Percentiles rank a stretch among this genome's conserved stretches.
These are phyloP conservation scores for Neoitamus cyanurus DNA, from an alignment of 2,888 invertebrate genomes.

Conservation along the genomic window DNA sequence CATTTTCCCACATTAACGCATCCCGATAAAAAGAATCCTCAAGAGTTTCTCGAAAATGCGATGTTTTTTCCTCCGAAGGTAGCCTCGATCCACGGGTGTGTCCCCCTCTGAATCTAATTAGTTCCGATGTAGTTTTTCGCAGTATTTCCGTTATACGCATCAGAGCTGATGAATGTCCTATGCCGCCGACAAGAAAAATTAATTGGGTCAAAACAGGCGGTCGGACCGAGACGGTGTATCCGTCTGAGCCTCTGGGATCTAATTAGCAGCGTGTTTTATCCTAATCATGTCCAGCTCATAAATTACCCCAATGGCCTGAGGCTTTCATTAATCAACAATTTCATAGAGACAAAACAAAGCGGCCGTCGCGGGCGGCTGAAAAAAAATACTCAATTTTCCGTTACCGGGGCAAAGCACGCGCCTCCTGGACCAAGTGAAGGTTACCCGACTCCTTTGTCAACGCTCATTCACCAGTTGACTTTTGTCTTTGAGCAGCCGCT, in stretches of 20 bases:
- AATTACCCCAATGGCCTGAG: slow-evolving; percentile 42
- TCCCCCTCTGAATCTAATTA: background rate
- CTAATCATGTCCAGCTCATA: slow-evolving; percentile 43
- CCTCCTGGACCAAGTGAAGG: background rate
- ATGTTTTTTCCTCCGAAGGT: background rate
- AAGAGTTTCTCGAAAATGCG: background rate
- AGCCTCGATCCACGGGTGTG: background rate
- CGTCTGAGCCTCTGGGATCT: background rate
- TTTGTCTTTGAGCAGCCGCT: background rate
- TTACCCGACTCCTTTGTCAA: background rate
- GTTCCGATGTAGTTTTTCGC: background rate
- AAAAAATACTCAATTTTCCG: slow-evolving; percentile 34
- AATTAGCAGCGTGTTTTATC: background rate
- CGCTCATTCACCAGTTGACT: background rate
- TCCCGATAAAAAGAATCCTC: background rate
- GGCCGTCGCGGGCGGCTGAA: background rate
- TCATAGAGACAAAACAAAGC: background rate
- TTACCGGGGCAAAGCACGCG: background rate
- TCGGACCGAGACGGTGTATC: background rate
- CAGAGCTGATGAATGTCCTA: background rate
- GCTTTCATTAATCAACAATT: slow-evolving; percentile 45
- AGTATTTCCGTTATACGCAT: background rate
- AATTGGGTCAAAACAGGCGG: background rate
- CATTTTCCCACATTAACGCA: background rate
- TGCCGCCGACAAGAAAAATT: background rate